A percentile compares a stretch with the other conserved stretches of the same genome.
These are phyloP conservation scores for Girardinus metallicus DNA, from an alignment of 2,797 vertebrate genomes.

Conservation along the genomic window DNA sequence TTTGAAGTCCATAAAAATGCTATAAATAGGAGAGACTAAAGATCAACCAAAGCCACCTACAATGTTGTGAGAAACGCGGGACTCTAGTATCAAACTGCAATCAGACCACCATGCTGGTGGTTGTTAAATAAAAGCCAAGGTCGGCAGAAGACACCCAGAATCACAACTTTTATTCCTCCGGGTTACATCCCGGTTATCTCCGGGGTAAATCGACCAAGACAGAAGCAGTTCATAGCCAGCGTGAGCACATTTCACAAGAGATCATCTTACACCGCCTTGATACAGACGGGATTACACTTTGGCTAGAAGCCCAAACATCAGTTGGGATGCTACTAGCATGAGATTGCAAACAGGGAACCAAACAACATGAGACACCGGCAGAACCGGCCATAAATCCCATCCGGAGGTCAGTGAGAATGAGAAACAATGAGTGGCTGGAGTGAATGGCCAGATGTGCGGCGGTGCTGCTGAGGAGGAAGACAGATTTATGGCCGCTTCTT, in stretches of 20 bases:
- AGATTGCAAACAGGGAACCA: constrained; percentile 39
- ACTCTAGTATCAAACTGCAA: too few species aligned
- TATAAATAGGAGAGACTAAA: not conserved
- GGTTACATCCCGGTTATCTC: constrained; percentile 20
- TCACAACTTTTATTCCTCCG: constrained; percentile 3
- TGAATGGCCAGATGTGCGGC: constrained; percentile 74
- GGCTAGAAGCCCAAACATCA: constrained; percentile 37
- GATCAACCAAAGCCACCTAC: not conserved
- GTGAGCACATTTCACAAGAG: not conserved
- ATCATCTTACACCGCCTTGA: not conserved
- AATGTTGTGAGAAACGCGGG: not conserved
- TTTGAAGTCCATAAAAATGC: not conserved
- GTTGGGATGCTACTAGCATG: constrained; percentile 36
- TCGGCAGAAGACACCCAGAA: not conserved
- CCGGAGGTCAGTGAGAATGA: constrained; percentile 60
- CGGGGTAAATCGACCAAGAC: constrained; percentile 27
- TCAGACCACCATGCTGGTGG: not conserved
- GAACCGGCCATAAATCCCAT: constrained; percentile 63
- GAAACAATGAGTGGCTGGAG: constrained; percentile 68
- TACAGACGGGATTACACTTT: constrained; percentile 1
- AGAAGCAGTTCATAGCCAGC: constrained; percentile 30
- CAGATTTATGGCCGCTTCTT: constrained; percentile 80
- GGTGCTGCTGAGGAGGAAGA: constrained; percentile 75
- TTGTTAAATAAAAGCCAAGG: not conserved
- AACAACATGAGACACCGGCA: constrained; percentile 64